Base-by-base conservation (phyloP, 2,888 invertebrate species). In the Cepaea hortensis region DNA sequence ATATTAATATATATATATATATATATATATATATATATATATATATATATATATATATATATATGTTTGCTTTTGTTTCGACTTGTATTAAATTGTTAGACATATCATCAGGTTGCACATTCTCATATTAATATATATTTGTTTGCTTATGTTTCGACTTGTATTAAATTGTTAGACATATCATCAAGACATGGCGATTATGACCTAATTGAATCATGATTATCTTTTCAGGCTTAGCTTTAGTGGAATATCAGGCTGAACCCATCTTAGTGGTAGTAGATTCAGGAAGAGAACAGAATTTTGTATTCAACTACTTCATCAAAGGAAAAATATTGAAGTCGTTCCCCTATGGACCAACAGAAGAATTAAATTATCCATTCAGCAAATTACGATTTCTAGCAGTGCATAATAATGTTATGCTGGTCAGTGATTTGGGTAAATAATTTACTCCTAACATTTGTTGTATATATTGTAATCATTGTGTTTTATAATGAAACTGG, bases 391-490 rank as follows among this genome's bases (percentile, higher is more conserved):
- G 93, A 61, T 93, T 93, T 84, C 86, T 93, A 85, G 91, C 88
- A 46, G 88, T 90, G 11, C 88, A 90, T 23, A 87, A 90, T 11
- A 89, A 90, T 62, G 88, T 85, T 11, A 88, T 93, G 6, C 87
- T 92, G 77, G 91, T 91, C 86, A 92, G 92, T 88, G 92, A 93
- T 87, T 81, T 93, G 82, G 93, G 93, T 92, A 87, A 82, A 89
- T 82, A 23, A 6, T 46, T 13, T 76, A n/a, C n/a, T 68, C 68
- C 13, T 18, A 0, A 20, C 18, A 68, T 20, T 9, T 68, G 68
- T 68, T 68, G 18, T 68, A 18, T 68, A n/a, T 68, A 20, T 68
- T 68, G 18, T 20, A 9, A 68, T 68, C 11, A 68, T 68, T 68
- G n/a, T 20, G n/a, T 5, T n/a, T 68, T 68, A 18, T 20, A n/a